phyloP scores from a whole-genome alignment of 1,140 invertebrate species.

The Aphidius ervi region DNA sequence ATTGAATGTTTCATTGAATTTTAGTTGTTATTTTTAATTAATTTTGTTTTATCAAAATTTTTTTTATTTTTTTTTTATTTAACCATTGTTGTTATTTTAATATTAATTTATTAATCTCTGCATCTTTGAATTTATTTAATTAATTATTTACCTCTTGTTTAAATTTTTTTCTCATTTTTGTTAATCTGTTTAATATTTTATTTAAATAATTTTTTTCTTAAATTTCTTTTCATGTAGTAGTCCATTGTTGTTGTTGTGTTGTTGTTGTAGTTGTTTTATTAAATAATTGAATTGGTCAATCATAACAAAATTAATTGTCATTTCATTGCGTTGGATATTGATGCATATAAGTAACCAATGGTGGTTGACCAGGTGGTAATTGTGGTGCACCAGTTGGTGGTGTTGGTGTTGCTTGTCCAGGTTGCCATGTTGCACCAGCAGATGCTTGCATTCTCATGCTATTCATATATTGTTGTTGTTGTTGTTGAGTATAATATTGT shows the following conservation, averaged over 20 bases:
- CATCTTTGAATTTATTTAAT: conserved; percentile 11
- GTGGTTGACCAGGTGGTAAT: conserved; percentile 56
- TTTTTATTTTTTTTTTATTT: no score
- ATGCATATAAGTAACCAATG: conserved; percentile 74
- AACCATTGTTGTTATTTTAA: neutral
- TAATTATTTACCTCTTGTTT: conserved; percentile 3
- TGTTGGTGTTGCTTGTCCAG: conserved; percentile 50
- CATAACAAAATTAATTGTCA: conserved; percentile 5
- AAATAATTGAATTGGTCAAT: conserved; percentile 7
- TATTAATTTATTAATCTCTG: neutral
- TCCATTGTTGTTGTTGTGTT: conserved; percentile 23
- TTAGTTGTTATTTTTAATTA: no score
- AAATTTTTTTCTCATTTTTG: conserved; percentile 13
- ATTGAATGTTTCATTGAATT: no score
- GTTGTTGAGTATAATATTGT: conserved; percentile 14
- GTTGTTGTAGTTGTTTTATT: conserved; percentile 20
- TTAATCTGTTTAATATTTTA: conserved; percentile 10
- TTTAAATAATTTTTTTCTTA: neutral
- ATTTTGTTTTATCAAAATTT: no score
- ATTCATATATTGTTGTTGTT: conserved; percentile 53
- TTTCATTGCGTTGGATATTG: conserved; percentile 74
- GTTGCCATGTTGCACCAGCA: conserved; percentile 54
- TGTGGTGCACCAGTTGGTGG: conserved; percentile 53
- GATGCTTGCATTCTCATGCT: conserved; percentile 57
- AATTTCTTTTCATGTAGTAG: conserved; percentile 2